Conservation (phyloP, 1,140 invertebrate genomes). For the Oryzaephilus surinamensis region DNA sequence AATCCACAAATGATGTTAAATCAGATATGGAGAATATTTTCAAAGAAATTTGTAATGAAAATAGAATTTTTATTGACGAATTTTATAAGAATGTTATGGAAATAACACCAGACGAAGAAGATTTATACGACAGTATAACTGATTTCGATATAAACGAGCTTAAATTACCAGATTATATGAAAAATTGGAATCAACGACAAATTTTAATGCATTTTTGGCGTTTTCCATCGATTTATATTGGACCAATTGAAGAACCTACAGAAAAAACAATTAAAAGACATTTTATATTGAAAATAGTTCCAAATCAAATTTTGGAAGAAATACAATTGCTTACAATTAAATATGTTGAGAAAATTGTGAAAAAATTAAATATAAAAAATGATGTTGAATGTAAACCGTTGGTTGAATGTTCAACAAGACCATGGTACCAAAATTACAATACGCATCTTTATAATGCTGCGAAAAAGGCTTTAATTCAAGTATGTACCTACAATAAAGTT, state of each 20-base stretch:
- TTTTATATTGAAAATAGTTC: slow-evolving; percentile 33
- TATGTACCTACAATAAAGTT: slow-evolving; percentile 8
- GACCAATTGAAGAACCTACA: slow-evolving; percentile 26
- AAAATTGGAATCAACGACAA: slow-evolving; percentile 30
- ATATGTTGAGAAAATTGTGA: slow-evolving; percentile 22
- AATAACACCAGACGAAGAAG: slow-evolving; percentile 34
- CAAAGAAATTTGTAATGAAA: slow-evolving; percentile 16
- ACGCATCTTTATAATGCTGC: slow-evolving; percentile 29
- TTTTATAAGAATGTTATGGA: slow-evolving; percentile 29
- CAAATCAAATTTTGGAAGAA: slow-evolving; percentile 25
- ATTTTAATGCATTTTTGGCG: slow-evolving; percentile 34
- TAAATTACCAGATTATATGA: slow-evolving; percentile 28
- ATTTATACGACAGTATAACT: slow-evolving; percentile 29
- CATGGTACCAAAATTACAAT: slow-evolving; percentile 29
- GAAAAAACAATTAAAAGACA: slow-evolving; percentile 24
- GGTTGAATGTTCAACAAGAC: slow-evolving; percentile 19
- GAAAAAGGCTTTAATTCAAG: slow-evolving; percentile 30
- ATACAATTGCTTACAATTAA: slow-evolving; percentile 13
- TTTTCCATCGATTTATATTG: slow-evolving; percentile 26
- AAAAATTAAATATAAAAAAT: slow-evolving; percentile 26
- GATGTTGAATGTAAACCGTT: slow-evolving; percentile 26
- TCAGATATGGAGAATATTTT: slow-evolving; percentile 28
- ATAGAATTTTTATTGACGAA: slow-evolving; percentile 25
- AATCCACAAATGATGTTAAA: slow-evolving; percentile 24
- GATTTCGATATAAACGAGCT: slow-evolving; percentile 30